Percentiles rank a stretch among this genome's conserved stretches.
phyloP scores from a whole-genome alignment of 2,888 invertebrate genomes.

The Neocrepidodera transversa region DNA sequence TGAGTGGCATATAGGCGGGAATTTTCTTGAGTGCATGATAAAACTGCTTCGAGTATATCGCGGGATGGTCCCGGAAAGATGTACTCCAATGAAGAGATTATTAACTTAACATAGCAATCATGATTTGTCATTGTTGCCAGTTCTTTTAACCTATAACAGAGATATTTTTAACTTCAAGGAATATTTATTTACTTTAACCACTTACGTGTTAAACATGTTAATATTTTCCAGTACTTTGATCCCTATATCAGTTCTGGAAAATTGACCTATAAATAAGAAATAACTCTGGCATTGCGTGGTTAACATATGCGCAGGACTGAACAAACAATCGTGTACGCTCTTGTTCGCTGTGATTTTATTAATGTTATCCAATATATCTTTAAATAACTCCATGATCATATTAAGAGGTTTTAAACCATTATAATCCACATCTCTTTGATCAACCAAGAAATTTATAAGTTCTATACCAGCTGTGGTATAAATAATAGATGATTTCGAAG shows the following conservation, averaged over 20 bases:
- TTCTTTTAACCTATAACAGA: conserved; percentile 72
- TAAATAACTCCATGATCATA: conserved; percentile 78
- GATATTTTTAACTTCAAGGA: not conserved
- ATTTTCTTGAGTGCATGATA: conserved; percentile 66
- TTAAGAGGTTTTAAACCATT: conserved; percentile 54
- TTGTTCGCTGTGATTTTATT: conserved; percentile 74
- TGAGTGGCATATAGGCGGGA: conserved; percentile 88
- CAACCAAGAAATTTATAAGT: conserved; percentile 75
- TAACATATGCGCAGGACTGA: conserved; percentile 86
- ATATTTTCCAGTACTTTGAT: conserved; percentile 75
- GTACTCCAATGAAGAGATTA: conserved; percentile 92
- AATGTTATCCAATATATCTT: conserved; percentile 79
- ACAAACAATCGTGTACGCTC: conserved; percentile 84
- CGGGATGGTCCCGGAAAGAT: conserved; percentile 75
- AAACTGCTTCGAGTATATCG: conserved; percentile 58
- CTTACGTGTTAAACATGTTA: conserved; percentile 77
- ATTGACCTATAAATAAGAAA: conserved; percentile 90
- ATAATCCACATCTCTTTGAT: conserved; percentile 47
- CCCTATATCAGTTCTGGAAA: conserved; percentile 76
- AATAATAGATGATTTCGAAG: conserved; percentile 67
- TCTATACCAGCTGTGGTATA: conserved; percentile 75
- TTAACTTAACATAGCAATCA: conserved; percentile 92
- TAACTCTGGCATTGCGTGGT: conserved; percentile 93
- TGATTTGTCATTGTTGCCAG: conserved; percentile 84
- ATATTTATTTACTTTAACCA: conserved; percentile 25